Evolutionary conservation across 2,797 vertebrate species (phyloP), one percentile per base, ranked within the genome.

Genomic region (Geotrypetes seraphini): DNA sequence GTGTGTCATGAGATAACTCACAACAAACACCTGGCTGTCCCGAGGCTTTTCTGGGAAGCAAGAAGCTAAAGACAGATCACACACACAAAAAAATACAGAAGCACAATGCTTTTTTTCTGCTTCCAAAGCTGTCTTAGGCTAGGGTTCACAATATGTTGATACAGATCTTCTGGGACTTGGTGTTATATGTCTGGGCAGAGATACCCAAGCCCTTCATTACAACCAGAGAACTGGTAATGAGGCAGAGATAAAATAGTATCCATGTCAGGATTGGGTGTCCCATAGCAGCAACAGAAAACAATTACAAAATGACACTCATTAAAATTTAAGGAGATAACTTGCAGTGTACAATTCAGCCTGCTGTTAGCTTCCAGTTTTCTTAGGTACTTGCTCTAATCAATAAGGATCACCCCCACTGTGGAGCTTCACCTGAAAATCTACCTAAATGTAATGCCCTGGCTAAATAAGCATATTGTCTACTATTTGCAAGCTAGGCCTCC

Each of bases 151-250:
- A 30, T 43, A 50, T 46, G 3, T 10, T 0, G 1, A 13, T 7
- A 28, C 27, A 22, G 24, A 34, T 28, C 6, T 25, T 37, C 40
- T 33, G 15, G 23, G 25, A 32, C 36, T 33, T 28, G 17, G 3
- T 0, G 24, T 34, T 5, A n/a, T 35, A 27, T 53, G 53, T 45
- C 57, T 53, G 16, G 19, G 19, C 14, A 0, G 1, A 0, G 36
- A 57, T 43, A 76, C 29, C 28, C 0, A 42, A 76, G 45, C 51
- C 60, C 30, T 43, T 77, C 67, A 71, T 77, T 77, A 77, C 73
- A 77, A 53, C 33, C 37, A 39, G 0, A 0, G 11, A 25, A 36
- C 21, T 28, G 1, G 21, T 69, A 68, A 59, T 48, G 1, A 63
- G 57, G 31, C 17, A 25, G 39, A n/a, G 31, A 32, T 22, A 35